These are phyloP conservation scores for Danio kyathit DNA, from an alignment of 2,797 vertebrate species.

Conservation along the genomic window DNA sequence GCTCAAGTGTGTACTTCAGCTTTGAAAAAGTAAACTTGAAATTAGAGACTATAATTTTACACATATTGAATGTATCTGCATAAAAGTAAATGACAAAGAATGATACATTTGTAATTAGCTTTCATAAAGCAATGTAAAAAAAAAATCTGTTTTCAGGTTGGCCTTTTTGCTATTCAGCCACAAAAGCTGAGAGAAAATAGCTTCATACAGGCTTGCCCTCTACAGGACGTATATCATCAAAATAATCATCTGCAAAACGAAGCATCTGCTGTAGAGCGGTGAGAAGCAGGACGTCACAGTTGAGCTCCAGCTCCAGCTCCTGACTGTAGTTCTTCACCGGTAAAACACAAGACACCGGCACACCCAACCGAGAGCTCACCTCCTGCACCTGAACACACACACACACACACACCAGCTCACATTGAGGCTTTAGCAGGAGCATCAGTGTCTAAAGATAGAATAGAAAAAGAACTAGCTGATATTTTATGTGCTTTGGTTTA, in stretches of 20 bases:
- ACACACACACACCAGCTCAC: no score
- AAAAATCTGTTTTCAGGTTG: no score
- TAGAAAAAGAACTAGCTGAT: no score
- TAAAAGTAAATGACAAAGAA: not conserved
- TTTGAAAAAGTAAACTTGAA: not conserved
- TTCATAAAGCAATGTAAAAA: not conserved
- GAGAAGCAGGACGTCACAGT: conserved; percentile 78
- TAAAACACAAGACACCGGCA: conserved; percentile 76
- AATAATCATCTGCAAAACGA: no score
- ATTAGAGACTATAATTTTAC: not conserved
- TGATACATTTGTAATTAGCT: not conserved
- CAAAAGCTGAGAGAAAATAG: not conserved
- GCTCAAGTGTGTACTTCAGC: not conserved
- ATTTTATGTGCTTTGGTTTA: no score
- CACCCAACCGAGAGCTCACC: conserved; percentile 70
- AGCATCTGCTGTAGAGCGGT: conserved; percentile 45
- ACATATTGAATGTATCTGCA: not conserved
- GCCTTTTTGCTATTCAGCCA: not conserved
- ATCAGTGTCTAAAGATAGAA: no score
- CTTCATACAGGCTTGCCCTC: not conserved
- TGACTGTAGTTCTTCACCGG: conserved; percentile 80
- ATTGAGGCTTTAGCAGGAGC: no score
- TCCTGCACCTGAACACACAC: conserved; percentile 66
- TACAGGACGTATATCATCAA: not conserved
- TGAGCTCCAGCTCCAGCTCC: conserved; percentile 70